Evolutionary conservation across 2,113 vertebrate species (phyloP), one percentile per base, ranked within the genome.

Genomic region (Hemiscyllium ocellatum): DNA sequence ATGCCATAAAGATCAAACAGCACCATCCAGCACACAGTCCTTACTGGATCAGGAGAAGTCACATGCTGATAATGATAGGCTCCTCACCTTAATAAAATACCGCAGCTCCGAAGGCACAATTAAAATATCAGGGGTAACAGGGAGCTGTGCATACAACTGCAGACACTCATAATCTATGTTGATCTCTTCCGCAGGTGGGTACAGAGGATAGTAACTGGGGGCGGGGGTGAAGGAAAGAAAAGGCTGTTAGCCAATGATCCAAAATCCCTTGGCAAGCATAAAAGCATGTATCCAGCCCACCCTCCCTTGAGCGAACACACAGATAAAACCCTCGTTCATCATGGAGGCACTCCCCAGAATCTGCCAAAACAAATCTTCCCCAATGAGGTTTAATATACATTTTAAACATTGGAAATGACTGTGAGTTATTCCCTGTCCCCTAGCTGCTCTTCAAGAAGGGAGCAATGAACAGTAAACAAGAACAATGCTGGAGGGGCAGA

Each of bases 11-110:
- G n/a, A 83, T 83, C n/a, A 17, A 17, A 83, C 15, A 1, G 85
- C 47, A 52, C 1, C 47, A 4, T 5, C 56, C 29, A 33, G 7
- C 12, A 12, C 33, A 26, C 26, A 37, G 85, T n/a, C 6, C 65
- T 70, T n/a, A 65, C 52, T 24, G 6, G 20, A 7, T 19, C 2
- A 24, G 26, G 20, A 61, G n/a, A 5, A 56, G 66, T n/a, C 90
- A 94, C 90, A 56, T 4, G 47, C 52, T 10, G 17, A 68, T 20
- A 86, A 22, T 26, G 22, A 86, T 4, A 0, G 13, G 26, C 12
- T 61, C 33, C 96, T 69, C 87, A 99, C 99, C 98, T 99, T 99
- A 26, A 99, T 96, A 4, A 99, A 99, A 96, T 98, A 99, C 22
- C 98, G 98, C 95, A 99, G 97, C 96, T 99, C 98, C 0, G 99